These are phyloP conservation scores for Motacilla alba DNA, from an alignment of 2,113 vertebrate genomes.

Conservation along the genomic window DNA sequence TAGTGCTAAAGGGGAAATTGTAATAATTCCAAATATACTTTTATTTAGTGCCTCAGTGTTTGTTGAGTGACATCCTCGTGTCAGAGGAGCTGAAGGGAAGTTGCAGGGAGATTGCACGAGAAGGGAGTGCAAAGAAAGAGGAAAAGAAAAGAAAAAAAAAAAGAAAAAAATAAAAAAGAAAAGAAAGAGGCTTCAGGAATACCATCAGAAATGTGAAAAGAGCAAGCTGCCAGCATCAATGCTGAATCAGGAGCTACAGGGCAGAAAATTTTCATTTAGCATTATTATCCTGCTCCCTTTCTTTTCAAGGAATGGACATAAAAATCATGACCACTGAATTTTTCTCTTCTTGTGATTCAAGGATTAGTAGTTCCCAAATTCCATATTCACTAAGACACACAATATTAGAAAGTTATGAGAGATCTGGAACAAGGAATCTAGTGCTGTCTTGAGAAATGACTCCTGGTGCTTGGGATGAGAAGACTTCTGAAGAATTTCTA, in stretches of 20 bases:
- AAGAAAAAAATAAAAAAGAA: not conserved
- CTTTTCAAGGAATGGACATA: not conserved
- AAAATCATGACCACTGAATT: not conserved
- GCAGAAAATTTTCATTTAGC: not conserved
- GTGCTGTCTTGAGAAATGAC: conserved; percentile 25
- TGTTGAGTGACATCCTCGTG: not conserved
- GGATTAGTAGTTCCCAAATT: conserved; percentile 5
- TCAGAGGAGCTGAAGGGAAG: not conserved
- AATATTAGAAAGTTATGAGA: conserved; percentile 27
- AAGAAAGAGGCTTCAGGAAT: not conserved
- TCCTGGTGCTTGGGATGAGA: not conserved
- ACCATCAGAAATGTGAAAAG: not conserved
- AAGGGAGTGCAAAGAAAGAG: not conserved
- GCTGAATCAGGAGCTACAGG: not conserved
- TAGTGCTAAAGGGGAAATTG: not conserved
- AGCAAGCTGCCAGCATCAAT: not conserved
- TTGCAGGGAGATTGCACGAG: not conserved
- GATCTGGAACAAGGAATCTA: conserved; percentile 10
- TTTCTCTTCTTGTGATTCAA: not conserved
- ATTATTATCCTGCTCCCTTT: not conserved
- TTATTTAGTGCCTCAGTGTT: not conserved
- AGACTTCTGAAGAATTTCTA: conserved; percentile 46
- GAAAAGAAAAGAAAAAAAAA: not conserved
- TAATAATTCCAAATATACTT: not conserved
- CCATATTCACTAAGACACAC: not conserved